These are phyloP conservation scores for Limulus polyphemus DNA, from an alignment of 2,888 invertebrate species.

Conservation along the genomic window DNA sequence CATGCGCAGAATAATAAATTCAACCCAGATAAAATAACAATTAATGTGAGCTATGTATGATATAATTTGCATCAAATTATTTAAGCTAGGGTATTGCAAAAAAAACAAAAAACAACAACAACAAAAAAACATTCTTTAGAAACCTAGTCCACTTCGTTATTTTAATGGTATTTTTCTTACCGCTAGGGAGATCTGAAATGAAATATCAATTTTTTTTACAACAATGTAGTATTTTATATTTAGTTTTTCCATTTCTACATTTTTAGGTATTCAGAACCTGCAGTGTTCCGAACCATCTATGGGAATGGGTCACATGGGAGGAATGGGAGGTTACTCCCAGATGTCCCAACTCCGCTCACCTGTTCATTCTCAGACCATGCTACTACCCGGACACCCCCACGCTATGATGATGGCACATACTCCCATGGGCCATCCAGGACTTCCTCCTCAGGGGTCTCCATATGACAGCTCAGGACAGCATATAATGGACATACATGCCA, in stretches of 20 bases:
- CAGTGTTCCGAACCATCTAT: conserved; percentile 24
- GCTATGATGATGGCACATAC: conserved; percentile 41
- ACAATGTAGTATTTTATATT: too few species aligned
- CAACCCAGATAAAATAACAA: too few species aligned
- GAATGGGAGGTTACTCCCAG: conserved; percentile 35
- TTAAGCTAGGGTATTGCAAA: too few species aligned
- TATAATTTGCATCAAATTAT: too few species aligned
- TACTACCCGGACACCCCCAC: conserved; percentile 41
- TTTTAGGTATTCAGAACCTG: conserved; percentile 26
- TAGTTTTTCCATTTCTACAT: background rate
- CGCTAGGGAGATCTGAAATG: too few species aligned
- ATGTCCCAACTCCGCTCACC: conserved; percentile 40
- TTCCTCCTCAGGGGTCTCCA: conserved; percentile 39
- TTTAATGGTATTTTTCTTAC: too few species aligned
- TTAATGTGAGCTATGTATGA: too few species aligned
- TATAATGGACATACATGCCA: conserved; percentile 32
- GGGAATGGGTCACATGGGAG: conserved; percentile 30
- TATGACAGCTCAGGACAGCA: conserved; percentile 31
- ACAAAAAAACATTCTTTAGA: too few species aligned
- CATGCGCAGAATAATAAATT: too few species aligned
- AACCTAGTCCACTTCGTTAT: too few species aligned
- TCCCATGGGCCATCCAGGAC: conserved; percentile 37
- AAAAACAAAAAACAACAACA: too few species aligned
- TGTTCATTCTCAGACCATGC: conserved; percentile 41
- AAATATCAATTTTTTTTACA: too few species aligned